Conservation (phyloP, 2,888 invertebrate species). For the Drosophila stalkeri region DNA sequence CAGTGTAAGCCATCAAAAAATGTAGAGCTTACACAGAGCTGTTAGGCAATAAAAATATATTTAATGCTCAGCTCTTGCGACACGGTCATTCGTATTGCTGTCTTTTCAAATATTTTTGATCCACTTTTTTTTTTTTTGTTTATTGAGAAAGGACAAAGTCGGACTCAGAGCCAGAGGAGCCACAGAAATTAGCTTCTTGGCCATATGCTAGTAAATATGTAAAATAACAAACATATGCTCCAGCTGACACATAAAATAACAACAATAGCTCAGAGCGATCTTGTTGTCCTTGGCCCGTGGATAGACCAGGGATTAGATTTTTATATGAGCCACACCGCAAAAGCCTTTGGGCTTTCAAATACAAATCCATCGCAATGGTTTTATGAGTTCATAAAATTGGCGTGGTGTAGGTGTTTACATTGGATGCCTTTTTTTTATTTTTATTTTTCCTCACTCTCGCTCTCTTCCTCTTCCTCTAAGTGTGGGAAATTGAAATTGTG, state of each 20-base stretch:
- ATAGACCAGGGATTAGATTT: conserved; percentile 48
- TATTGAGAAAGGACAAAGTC: conserved; percentile 16
- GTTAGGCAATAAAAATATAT: not conserved
- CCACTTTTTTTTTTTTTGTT: conserved; percentile 9
- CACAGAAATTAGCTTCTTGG: conserved; percentile 22
- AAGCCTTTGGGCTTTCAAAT: conserved; percentile 59
- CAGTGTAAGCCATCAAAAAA: not conserved
- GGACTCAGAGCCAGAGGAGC: not conserved
- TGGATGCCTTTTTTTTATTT: conserved; percentile 3
- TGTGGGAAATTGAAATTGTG: conserved; percentile 74
- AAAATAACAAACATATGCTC: conserved; percentile 48
- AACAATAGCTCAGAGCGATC: conserved; percentile 46
- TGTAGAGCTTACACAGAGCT: not conserved
- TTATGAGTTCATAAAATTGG: conserved; percentile 79
- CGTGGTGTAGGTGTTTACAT: conserved; percentile 67
- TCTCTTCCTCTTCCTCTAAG: not conserved
- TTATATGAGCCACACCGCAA: conserved; percentile 58
- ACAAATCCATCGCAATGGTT: conserved; percentile 74
- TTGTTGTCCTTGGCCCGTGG: not conserved
- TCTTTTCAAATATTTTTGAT: not conserved
- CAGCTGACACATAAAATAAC: conserved; percentile 39
- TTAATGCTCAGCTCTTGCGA: conserved; percentile 3
- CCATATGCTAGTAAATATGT: conserved; percentile 26
- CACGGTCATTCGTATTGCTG: conserved; percentile 1
- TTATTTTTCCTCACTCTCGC: conserved; percentile 23